These are phyloP conservation scores for Lamprologus sp. DNA, from an alignment of 2,113 vertebrate genomes.

Conservation along the genomic window DNA sequence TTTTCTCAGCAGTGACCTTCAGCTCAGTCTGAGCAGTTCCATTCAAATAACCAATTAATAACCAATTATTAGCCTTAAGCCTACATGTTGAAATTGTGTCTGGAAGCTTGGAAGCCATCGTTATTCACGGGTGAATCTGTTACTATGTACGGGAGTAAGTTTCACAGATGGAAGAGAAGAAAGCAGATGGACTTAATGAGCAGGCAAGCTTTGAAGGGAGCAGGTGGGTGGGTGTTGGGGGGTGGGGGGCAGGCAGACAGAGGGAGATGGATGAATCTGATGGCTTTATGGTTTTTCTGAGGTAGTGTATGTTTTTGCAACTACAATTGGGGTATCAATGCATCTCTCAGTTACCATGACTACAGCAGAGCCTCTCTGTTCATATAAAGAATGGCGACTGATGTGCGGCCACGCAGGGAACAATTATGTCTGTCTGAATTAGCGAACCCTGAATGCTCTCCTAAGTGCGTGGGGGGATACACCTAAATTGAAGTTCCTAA, in stretches of 20 bases:
- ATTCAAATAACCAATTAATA: background rate
- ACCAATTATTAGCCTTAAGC: background rate
- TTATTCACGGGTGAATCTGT: background rate
- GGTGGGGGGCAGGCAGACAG: background rate
- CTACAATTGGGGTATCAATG: slow-evolving; percentile 23
- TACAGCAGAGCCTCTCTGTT: slow-evolving; percentile 24
- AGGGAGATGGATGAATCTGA: background rate
- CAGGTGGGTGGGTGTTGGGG: background rate
- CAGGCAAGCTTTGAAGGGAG: background rate
- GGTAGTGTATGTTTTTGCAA: slow-evolving; percentile 21
- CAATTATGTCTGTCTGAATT: slow-evolving; percentile 51
- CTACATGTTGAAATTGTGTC: background rate
- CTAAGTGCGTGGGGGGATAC: background rate
- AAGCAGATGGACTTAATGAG: background rate
- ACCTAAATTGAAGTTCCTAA: slow-evolving; percentile 2
- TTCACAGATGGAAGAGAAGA: background rate
- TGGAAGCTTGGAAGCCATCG: background rate
- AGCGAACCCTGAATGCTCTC: background rate
- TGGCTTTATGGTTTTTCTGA: slow-evolving; percentile 11
- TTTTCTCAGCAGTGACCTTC: background rate
- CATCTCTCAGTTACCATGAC: slow-evolving; percentile 54
- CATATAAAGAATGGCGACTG: slow-evolving; percentile 3
- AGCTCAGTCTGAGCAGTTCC: background rate
- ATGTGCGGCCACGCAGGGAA: slow-evolving; percentile 35
- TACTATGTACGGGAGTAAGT: background rate